Conservation (phyloP, 2,113 vertebrate genomes). For the Poeciliopsis retropinna region DNA sequence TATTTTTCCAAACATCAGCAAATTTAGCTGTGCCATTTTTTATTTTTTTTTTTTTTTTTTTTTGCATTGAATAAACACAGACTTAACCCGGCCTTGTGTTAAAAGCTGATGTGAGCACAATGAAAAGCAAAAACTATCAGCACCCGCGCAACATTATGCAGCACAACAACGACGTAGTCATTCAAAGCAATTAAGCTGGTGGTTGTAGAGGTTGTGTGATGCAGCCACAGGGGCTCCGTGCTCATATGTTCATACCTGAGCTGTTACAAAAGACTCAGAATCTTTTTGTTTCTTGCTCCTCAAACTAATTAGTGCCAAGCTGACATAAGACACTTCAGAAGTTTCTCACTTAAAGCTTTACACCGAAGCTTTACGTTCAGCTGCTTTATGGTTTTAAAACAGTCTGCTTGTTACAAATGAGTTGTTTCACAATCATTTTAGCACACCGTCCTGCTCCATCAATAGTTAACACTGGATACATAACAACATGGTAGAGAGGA, state of each 20-base stretch:
- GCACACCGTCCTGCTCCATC: background rate
- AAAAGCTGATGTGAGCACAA: constrained; percentile 8
- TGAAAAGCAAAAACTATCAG: background rate
- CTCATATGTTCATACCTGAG: background rate
- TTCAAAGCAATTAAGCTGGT: background rate
- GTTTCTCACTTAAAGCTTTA: background rate
- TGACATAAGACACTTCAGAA: background rate
- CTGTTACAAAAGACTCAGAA: background rate
- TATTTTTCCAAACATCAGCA: constrained; percentile 32
- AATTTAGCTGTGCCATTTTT: background rate
- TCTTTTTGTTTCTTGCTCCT: background rate
- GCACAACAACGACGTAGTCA: background rate
- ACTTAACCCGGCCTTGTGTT: background rate
- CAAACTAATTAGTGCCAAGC: background rate
- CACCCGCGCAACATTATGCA: background rate
- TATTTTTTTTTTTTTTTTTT: background rate
- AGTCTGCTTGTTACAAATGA: background rate
- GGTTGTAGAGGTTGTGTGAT: background rate
- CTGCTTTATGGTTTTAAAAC: no score
- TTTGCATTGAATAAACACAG: constrained; percentile 11
- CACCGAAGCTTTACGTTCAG: no score
- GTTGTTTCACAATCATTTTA: background rate
- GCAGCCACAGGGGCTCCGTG: background rate
- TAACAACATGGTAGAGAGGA: background rate
- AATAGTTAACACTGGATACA: background rate